Conservation (phyloP, 2,888 invertebrate genomes). For the Diloba caeruleocephala region DNA sequence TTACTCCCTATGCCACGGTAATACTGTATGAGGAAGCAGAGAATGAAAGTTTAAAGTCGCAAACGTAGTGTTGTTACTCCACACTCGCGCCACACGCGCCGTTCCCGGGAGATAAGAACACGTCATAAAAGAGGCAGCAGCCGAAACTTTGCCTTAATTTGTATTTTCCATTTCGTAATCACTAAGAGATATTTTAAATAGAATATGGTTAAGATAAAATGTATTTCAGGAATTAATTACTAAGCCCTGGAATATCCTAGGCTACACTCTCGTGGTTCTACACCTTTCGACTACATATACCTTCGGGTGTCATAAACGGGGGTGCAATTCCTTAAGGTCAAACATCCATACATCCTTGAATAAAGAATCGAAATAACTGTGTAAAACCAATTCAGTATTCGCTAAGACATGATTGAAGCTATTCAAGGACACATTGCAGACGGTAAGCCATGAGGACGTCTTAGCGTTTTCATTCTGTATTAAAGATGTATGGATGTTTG, state of each 20-base stretch:
- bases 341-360: too few relatives aligned
- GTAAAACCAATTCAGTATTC: too few relatives aligned
- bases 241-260: slow-evolving; percentile 36
- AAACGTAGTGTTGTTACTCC: slow-evolving; percentile 61
- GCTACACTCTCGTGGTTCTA: slow-evolving; percentile 20
- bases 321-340: too few relatives aligned
- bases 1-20: slow-evolving; percentile 59
- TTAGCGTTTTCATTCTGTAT: too few relatives aligned
- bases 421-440: too few relatives aligned
- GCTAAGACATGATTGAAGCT: too few relatives aligned
- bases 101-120: slow-evolving; percentile 82
- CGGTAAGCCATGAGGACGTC: too few relatives aligned
- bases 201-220: slow-evolving; percentile 65
- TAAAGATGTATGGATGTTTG: too few relatives aligned
- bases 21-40: slow-evolving; percentile 53
- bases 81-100: slow-evolving; percentile 71
- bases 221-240: slow-evolving; percentile 49
- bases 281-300: slow-evolving; percentile 30
- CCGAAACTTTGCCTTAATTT: slow-evolving; percentile 83
- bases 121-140: slow-evolving; percentile 82
- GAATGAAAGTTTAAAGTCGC: slow-evolving; percentile 57
- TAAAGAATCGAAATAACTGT: too few relatives aligned
- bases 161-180: slow-evolving; percentile 76
- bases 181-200: slow-evolving; percentile 65
- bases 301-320: slow-evolving; percentile 27